Base-by-base conservation (phyloP, 2,888 invertebrate species). In the Drosophila infuscata region DNA sequence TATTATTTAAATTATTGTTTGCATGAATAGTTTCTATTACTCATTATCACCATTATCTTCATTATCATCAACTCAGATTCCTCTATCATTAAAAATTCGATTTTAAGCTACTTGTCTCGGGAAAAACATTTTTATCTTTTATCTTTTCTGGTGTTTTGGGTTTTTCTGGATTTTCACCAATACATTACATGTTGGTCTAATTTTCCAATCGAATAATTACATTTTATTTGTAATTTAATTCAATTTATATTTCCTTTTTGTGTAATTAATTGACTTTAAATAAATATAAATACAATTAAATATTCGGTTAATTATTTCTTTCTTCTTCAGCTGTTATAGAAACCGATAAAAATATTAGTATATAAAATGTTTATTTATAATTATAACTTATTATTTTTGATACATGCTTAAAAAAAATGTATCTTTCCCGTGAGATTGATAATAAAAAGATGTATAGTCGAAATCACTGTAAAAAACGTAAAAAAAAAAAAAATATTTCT, bases 81-180 rank as follows among this genome's bases (percentile, higher is more conserved):
- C 12, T 46, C 12, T 7, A 15, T 20, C 0, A 15, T 46, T 7
- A 3, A 15, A 3, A 20, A 20, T 3, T 20, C 12, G 7, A 20
- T 15, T 12, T 46, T 12, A 2, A 20, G 2, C 7, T 20, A 12
- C 7, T 46, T 12, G 7, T 12, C 2, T 25, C 12, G 5, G 20
- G 41, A n/a, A n/a, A 2, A 41, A 9, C 4, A 41, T n/a, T n/a
- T 41, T 41, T 9, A 4, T 41, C 3, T 3, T 41, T 9, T 8
- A n/a, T n/a, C 3, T 38, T 8, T 0, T n/a, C 38, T n/a, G 2
- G 12, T 2, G 0, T 5, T n/a, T n/a, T 3, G 0, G 41, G 1
- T 35, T 35, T 12, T 35, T 9, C 4, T 9, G 1, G 12, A 41
- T 20, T 46, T 7, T 11, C 11, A n/a, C 3, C 3, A 20, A 11